Conservation (phyloP, 2,888 invertebrate species). For the Dicyrtoma fusca region DNA sequence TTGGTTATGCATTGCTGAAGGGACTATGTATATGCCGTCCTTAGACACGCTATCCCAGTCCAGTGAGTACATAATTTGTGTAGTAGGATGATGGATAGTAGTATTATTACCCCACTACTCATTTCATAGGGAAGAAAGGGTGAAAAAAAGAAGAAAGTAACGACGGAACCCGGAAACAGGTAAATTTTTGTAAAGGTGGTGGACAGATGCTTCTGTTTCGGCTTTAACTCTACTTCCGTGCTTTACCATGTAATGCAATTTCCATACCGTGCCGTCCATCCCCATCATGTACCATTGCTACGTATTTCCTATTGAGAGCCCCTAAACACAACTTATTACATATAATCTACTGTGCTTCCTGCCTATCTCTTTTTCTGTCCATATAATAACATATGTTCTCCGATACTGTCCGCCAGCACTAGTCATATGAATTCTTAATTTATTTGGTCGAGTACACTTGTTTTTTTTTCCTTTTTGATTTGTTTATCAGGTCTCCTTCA, state of each 20-base stretch:
- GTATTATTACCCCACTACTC: too few relatives aligned
- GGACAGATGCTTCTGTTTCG: slow-evolving; percentile 25
- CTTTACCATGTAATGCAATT: slow-evolving; percentile 21
- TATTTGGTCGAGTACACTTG: slow-evolving; percentile 9
- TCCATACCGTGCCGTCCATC: too few relatives aligned
- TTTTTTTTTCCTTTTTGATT: background rate
- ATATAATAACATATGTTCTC: slow-evolving; percentile 10
- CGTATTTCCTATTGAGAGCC: slow-evolving; percentile 10
- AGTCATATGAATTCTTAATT: slow-evolving; percentile 8
- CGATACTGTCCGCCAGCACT: too few relatives aligned
- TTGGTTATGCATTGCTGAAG: background rate
- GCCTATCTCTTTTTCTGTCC: background rate
- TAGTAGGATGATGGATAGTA: too few relatives aligned
- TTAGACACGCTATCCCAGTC: too few relatives aligned
- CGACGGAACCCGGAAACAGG: slow-evolving; percentile 29
- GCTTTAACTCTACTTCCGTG: slow-evolving; percentile 23
- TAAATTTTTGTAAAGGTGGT: slow-evolving; percentile 24
- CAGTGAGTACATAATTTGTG: background rate
- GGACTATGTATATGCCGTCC: too few relatives aligned
- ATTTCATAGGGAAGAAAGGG: background rate
- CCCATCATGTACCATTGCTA: background rate
- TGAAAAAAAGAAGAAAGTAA: background rate
- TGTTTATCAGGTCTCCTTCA: slow-evolving; percentile 18
- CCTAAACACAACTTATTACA: background rate
- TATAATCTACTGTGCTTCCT: slow-evolving; percentile 25